Evolutionary conservation across 2,113 vertebrate species (phyloP).

Genomic region (Rhombomys opimus): DNA sequence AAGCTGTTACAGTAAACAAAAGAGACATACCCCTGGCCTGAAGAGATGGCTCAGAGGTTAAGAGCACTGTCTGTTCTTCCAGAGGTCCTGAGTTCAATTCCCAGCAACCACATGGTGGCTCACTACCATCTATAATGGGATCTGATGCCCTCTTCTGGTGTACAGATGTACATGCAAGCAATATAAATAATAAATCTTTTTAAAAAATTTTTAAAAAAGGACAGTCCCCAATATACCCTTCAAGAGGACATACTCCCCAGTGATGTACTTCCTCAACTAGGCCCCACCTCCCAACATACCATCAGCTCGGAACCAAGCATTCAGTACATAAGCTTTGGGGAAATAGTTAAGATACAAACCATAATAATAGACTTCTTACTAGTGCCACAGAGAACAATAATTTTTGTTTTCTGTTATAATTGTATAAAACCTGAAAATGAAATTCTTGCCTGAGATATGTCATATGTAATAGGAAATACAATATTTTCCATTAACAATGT

Average conservation of each 20-base stretch:
- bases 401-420: background rate
- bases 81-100: too few relatives aligned
- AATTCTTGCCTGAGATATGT: background rate
- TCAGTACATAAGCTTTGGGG: background rate
- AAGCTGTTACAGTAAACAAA: background rate
- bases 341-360: background rate
- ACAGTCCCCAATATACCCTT: background rate
- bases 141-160: too few relatives aligned
- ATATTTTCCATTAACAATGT: background rate
- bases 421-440: constrained; percentile 34
- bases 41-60: too few relatives aligned
- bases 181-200: too few relatives aligned
- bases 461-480: background rate
- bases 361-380: background rate
- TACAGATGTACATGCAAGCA: too few relatives aligned
- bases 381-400: background rate
- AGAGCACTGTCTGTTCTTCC: too few relatives aligned
- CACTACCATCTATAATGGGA: too few relatives aligned
- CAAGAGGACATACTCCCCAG: background rate
- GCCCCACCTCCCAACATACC: background rate
- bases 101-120: too few relatives aligned
- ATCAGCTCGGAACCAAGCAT: background rate
- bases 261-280: background rate
- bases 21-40: too few relatives aligned
- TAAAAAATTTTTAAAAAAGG: too few relatives aligned